Conservation (phyloP, 2,888 invertebrate genomes). For the Nomada ruficornis region DNA sequence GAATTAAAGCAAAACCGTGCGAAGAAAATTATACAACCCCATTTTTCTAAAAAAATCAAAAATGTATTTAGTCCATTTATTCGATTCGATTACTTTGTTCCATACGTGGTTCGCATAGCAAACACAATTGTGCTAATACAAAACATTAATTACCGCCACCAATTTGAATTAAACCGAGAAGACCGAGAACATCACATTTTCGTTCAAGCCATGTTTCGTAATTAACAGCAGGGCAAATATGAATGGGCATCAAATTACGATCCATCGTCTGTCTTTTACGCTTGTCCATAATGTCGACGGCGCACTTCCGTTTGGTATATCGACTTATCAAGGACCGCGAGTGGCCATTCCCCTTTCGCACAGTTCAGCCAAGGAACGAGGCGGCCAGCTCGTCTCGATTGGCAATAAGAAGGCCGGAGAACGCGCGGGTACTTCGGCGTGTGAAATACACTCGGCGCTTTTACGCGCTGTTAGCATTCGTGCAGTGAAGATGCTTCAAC, state of each 20-base stretch:
- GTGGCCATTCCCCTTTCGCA: background rate
- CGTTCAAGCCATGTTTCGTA: no score
- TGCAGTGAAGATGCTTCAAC: background rate
- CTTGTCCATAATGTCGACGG: background rate
- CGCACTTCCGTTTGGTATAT: background rate
- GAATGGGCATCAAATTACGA: background rate
- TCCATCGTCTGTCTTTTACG: background rate
- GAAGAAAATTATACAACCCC: no score
- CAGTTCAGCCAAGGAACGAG: background rate
- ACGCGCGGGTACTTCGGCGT: background rate
- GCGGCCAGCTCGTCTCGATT: background rate
- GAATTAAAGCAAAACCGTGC: no score
- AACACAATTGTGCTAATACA: no score
- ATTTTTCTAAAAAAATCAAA: no score
- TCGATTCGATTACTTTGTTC: no score
- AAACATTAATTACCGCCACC: no score
- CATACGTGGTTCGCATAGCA: no score
- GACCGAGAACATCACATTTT: no score
- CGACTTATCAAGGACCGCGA: background rate
- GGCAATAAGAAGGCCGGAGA: conserved; percentile 7
- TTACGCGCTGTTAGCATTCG: conserved; percentile 22
- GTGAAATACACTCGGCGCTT: conserved; percentile 23
- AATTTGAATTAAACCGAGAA: no score
- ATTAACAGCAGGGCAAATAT: background rate
- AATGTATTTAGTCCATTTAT: no score